Evolutionary conservation across 1,140 invertebrate species (phyloP).

Genomic region (Dendroctonus valens): DNA sequence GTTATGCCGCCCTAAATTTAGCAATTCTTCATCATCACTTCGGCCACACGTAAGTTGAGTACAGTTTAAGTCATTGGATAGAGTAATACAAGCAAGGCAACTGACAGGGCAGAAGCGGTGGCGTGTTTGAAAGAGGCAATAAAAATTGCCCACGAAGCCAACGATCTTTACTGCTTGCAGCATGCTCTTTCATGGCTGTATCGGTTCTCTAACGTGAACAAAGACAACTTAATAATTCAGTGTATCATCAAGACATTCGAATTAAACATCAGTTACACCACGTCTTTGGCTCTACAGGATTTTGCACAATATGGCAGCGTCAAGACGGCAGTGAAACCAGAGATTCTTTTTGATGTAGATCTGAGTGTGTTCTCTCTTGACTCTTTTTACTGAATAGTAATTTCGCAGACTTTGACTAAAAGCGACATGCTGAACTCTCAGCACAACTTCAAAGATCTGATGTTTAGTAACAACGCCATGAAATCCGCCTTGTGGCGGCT

Average conservation of each 20-base stretch:
- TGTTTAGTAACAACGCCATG: slow-evolving; percentile 73
- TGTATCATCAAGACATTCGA: slow-evolving; percentile 62
- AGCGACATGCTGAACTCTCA: slow-evolving; percentile 84
- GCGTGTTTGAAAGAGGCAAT: slow-evolving; percentile 81
- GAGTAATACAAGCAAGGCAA: slow-evolving; percentile 2
- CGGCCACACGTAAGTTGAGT: slow-evolving; percentile 70
- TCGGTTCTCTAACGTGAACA: slow-evolving; percentile 53
- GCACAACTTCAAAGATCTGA: slow-evolving; percentile 77
- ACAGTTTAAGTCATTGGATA: neutral
- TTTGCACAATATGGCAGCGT: slow-evolving; percentile 54
- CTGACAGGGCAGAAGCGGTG: slow-evolving; percentile 68
- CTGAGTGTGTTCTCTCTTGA: neutral
- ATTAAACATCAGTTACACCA: slow-evolving; percentile 60
- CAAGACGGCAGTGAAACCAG: slow-evolving; percentile 46
- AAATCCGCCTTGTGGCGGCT: slow-evolving; percentile 82
- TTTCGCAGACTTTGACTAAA: slow-evolving; percentile 73
- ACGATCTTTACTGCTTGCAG: slow-evolving; percentile 81
- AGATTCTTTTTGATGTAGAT: slow-evolving; percentile 52
- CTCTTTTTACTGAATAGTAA: slow-evolving; percentile 3
- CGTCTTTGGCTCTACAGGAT: slow-evolving; percentile 64
- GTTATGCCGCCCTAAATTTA: slow-evolving; percentile 87
- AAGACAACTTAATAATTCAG: slow-evolving; percentile 57
- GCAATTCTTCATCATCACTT: slow-evolving; percentile 85
- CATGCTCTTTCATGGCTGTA: slow-evolving; percentile 81
- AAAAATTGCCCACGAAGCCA: slow-evolving; percentile 82